Base-by-base conservation (phyloP, 2,888 invertebrate species). In the Athalia cordata region DNA sequence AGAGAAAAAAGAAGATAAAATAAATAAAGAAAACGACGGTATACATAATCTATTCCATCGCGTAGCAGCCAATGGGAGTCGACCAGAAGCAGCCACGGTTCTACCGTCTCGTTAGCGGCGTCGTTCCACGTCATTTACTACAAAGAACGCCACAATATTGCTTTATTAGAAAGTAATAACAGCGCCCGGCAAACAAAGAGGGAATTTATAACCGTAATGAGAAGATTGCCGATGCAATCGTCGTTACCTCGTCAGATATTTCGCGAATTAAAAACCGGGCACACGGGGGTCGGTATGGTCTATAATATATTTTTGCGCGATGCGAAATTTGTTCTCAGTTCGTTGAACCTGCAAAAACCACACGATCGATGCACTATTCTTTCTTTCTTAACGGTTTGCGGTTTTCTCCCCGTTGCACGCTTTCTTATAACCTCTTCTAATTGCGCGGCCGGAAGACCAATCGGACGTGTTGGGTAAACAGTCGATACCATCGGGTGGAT, bases 161-260 rank as follows among this genome's bases (percentile, higher is more conserved):
- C 86, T 85, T 85, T 85, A 85, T 86, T 86, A 86, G 85, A 85
- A 85, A 84, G 84, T 83, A 85, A 86, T 86, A 85, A 86, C 82
- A 85, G 86, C 83, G 15, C 83, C 49, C 45, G 76, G 77, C 59
- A 81, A 83, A 82, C 81, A 82, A 83, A 79, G 83, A 77, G 80
- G 61, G 79, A 85, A 85, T 85, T 85, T 82, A 83, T 83, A 78
- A 80, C 62, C 64, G 59, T 78, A 80, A 82, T 78, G 79, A 61
- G 78, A 59, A 61, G 78, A 78, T 78, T 76, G 76, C 79, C 61
- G 64, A 67, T 62, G 75, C 52, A 81, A 74, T 64, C 75, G 13
- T 72, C 59, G 52, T 13, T 45, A 11, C 6, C 59, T 72, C 57
- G 59, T 8, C 72, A 59, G 43, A 72, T 59, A 47, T 59, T 72